Evolutionary conservation across 2,888 invertebrate genomes (phyloP), one percentile per base, ranked within the genome.

Genomic region (Taphrorychus bicolor): DNA sequence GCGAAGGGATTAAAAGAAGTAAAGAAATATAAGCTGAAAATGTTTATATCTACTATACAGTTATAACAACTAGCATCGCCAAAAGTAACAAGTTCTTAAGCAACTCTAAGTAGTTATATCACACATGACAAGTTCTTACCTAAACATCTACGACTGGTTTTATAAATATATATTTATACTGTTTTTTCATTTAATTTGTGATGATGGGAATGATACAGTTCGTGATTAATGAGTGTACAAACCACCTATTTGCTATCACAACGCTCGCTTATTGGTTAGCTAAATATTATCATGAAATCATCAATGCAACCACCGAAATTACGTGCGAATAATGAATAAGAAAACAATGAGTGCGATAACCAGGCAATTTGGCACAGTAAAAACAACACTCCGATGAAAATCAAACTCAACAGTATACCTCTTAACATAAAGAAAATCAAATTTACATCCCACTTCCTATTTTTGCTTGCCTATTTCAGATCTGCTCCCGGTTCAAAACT

Each of bases 21-120:
- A 32, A 32, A 32, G 1, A 45, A 45, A 45, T 32, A 7, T 32
- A 32, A 32, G 32, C 32, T 32, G 32, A 32, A 32, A 32, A 32
- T 32, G 32, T 32, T 32, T 32, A 32, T 32, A 32, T 32, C 32
- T 32, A 32, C 32, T 66, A 59, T 66, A 66, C 66, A 66, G 45
- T 32, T 32, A 32, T 60, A 60, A 60, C 60, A 60, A 62, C 54
- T 7, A 57, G 32, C 32, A 52, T 58, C 57, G 58, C 52, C 52
- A 58, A 61, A 58, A 58, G 57, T 64, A 52, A 64, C 57, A 58
- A 24, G 19, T 48, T 48, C 48, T 48, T 48, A 48, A 48, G 32
- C 32, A 32, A 16, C 16, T 48, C 21, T 56, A 63, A 54, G 56
- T 48, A 63, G 62, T 40, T 56, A 56, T 56, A 63, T 63, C 62